Evolutionary conservation across 1,140 invertebrate species (phyloP).

Genomic region (Coenobita brevimanus): DNA sequence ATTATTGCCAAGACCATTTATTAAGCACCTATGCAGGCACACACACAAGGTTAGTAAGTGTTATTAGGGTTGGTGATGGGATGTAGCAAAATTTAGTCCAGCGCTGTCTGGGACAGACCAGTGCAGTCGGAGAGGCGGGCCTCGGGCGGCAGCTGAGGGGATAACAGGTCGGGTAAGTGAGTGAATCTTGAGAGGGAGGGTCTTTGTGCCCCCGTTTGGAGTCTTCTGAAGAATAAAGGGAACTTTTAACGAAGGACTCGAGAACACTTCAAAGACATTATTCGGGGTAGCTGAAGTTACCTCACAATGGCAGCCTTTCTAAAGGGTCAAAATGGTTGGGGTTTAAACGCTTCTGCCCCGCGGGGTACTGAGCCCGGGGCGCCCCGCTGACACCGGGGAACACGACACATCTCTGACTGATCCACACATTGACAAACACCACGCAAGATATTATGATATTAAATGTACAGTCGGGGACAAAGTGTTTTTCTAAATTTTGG

Average conservation of each 20-base stretch:
- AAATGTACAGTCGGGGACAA: too few relatives aligned
- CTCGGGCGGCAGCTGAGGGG: neutral
- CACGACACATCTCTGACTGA: too few relatives aligned
- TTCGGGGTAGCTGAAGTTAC: slow-evolving; percentile 46
- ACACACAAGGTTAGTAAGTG: too few relatives aligned
- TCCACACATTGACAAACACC: too few relatives aligned
- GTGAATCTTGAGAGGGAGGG: slow-evolving; percentile 31
- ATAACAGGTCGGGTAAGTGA: slow-evolving; percentile 17
- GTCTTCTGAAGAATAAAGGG: slow-evolving; percentile 35
- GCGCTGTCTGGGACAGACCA: neutral
- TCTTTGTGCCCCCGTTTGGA: slow-evolving; percentile 12
- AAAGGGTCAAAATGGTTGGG: slow-evolving; percentile 34
- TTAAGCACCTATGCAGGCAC: too few relatives aligned
- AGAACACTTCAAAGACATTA: slow-evolving; percentile 55
- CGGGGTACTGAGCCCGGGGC: neutral
- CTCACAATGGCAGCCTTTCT: slow-evolving; percentile 44
- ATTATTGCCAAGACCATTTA: too few relatives aligned
- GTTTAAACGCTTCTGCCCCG: slow-evolving; percentile 8
- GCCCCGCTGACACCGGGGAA: neutral
- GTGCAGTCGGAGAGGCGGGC: neutral
- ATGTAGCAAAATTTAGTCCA: too few relatives aligned
- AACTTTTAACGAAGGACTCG: slow-evolving; percentile 45
- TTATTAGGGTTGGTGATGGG: too few relatives aligned
- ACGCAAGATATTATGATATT: too few relatives aligned
- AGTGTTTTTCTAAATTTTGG: too few relatives aligned